phyloP scores from a whole-genome alignment of 53 echinoderm and acorn worm genomes.

The Echinarachnius parma region DNA sequence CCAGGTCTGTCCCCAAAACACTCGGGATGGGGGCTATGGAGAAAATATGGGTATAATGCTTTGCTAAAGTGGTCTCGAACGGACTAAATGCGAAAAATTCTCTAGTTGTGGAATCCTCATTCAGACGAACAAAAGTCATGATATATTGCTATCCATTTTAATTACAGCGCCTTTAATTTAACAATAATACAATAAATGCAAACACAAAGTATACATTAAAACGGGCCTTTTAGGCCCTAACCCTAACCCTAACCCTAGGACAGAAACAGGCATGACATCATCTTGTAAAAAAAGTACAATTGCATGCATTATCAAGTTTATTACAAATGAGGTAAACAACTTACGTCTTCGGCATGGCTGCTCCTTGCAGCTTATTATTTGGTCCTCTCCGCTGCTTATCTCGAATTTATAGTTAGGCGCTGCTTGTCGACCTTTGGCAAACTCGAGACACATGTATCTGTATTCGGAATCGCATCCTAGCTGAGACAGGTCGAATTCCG shows the following conservation, averaged over 20 bases:
- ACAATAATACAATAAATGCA: too few species aligned
- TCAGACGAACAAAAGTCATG: too few species aligned
- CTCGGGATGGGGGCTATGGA: background rate
- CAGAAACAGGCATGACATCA: too few species aligned
- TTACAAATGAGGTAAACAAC: background rate
- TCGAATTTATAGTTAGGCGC: slow-evolving; percentile 66
- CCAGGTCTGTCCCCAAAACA: background rate
- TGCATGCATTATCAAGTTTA: background rate
- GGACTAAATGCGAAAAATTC: too few species aligned
- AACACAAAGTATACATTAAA: too few species aligned
- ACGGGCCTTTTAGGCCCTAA: too few species aligned
- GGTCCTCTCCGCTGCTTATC: slow-evolving; percentile 34
- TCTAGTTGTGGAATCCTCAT: background rate
- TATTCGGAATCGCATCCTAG: slow-evolving; percentile 79
- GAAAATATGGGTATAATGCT: background rate
- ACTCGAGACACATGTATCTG: slow-evolving; percentile 65
- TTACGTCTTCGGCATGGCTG: slow-evolving; percentile 89
- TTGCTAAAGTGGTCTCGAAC: background rate
- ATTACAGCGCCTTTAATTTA: too few species aligned
- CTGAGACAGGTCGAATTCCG: slow-evolving; percentile 67
- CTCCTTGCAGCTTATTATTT: slow-evolving; percentile 70
- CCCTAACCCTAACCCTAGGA: too few species aligned
- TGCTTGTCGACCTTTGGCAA: slow-evolving; percentile 59
- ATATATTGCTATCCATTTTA: too few species aligned
- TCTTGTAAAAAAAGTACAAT: too few species aligned